Evolutionary conservation across 2,113 vertebrate genomes (phyloP), one percentile per base, ranked within the genome.

Genomic region (Engystomops pustulosus): DNA sequence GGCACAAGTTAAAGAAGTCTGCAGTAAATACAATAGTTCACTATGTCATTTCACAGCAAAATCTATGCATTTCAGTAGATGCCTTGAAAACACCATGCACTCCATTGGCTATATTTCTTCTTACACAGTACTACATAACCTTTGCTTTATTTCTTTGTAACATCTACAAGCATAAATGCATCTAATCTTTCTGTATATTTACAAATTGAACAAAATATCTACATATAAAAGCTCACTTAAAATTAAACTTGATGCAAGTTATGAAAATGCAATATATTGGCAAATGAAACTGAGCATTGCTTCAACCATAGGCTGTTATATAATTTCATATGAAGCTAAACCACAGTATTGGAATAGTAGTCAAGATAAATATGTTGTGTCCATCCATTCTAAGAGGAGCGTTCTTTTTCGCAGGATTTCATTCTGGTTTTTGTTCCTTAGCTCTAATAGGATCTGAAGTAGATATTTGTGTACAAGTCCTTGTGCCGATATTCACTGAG

Each of bases 211-310:
- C 95, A 96, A 93, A 95, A 94, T 95, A 96, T 96, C 95, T 96
- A 97, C 95, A 96, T 90, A 91, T 93, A 95, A 94, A 93, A 95
- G 94, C 94, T 94, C 92, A 94, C 90, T 93, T 87, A 95, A 96
- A 95, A 92, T 95, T 95, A 96, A 99, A 98, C 97, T 99, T 99
- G 97, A 98, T 98, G 97, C 97, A 99, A 99, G 97, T 99, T 98
- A 98, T 97, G 95, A 95, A 93, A 95, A 97, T 95, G 92, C 88
- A 96, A 95, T 95, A 93, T 94, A 96, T 94, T 95, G 93, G 93
- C 93, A 95, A 94, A 93, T 94, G 94, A 94, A 96, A 94, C 93
- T 89, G 94, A 94, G 93, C 93, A 92, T 94, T 93, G 91, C 90
- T 94, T 91, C 93, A 91, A 92, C 90, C 92, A 94, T 92, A 94